Conservation (phyloP, 2,113 vertebrate genomes). For the Sylvia atricapilla region DNA sequence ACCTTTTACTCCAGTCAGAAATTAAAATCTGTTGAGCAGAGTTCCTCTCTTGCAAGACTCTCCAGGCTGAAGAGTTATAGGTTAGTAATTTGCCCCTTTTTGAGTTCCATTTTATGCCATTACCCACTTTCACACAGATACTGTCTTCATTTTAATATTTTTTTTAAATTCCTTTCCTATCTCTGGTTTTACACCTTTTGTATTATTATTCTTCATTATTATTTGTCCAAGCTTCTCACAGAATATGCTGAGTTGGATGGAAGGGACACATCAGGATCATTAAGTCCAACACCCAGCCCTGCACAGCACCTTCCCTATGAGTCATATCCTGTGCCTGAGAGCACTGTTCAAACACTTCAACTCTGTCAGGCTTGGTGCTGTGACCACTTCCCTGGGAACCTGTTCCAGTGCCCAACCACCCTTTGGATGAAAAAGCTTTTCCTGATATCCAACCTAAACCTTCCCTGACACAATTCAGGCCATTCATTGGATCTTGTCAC, state of each 20-base stretch:
- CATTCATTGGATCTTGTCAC: neutral
- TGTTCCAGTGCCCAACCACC: accelerated
- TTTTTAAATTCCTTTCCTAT: neutral
- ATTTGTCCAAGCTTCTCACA: neutral
- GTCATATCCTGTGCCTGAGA: no score
- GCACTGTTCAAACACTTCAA: neutral
- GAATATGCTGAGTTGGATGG: neutral
- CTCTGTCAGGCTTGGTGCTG: neutral
- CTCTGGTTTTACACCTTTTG: neutral
- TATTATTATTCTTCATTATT: neutral
- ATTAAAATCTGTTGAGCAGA: neutral
- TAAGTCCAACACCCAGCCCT: no score
- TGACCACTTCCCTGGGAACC: neutral
- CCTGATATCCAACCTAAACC: neutral
- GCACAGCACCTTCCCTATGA: neutral
- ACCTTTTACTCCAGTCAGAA: neutral
- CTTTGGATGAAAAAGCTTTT: neutral
- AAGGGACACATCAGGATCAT: neutral
- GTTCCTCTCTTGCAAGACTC: neutral
- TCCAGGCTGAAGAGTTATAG: neutral
- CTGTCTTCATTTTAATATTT: neutral
- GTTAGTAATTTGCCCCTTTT: neutral
- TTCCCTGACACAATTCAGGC: neutral
- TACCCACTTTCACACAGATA: neutral
- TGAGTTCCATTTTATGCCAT: neutral